Evolutionary conservation across 2,113 vertebrate species (phyloP), one percentile per base, ranked within the genome.

Genomic region (Coregonus clupeaformis): DNA sequence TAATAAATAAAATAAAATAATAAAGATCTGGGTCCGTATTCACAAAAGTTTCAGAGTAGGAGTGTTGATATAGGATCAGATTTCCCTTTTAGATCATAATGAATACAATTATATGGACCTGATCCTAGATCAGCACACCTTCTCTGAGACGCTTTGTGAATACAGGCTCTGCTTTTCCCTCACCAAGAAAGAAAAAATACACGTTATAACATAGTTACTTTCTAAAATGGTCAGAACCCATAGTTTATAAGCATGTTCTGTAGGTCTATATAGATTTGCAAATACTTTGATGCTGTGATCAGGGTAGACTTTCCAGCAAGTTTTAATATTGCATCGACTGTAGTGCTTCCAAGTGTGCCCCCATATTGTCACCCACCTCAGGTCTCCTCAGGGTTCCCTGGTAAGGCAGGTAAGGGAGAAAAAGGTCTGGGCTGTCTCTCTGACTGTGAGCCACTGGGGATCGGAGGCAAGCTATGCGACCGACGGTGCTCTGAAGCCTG

Each of bases 401-500:
- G 22, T 24, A 29, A 6, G 59, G n/a, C 3, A 32, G 4, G 62
- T 45, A 22, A 45, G 83, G 76, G 69, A 80, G 82, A 84, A 87
- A 88, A 79, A 89, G 89, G 85, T 88, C 87, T 88, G 88, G 86
- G 89, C 84, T 72, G 85, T 85, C 80, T 88, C 74, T 84, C 81
- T 85, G 84, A 87, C 89, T 86, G 84, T 76, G 84, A 85, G 85
- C 86, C 91, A 83, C 87, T 78, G 80, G 90, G 88, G 87, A 91
- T 84, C 60, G 0, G 64, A 83, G 85, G 82, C 59, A 78, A 76
- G 88, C 82, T 81, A 84, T 80, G 67, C 7, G 27, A 24, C 87
- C 86, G 83, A 87, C 84, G 86, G 91, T 84, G 91, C 91, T 87
- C 86, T 90, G 88, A 87, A 92, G 90, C 91, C 85, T 86, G 90